Conservation (phyloP, 2,888 invertebrate species). For the Cyclophora punctaria region DNA sequence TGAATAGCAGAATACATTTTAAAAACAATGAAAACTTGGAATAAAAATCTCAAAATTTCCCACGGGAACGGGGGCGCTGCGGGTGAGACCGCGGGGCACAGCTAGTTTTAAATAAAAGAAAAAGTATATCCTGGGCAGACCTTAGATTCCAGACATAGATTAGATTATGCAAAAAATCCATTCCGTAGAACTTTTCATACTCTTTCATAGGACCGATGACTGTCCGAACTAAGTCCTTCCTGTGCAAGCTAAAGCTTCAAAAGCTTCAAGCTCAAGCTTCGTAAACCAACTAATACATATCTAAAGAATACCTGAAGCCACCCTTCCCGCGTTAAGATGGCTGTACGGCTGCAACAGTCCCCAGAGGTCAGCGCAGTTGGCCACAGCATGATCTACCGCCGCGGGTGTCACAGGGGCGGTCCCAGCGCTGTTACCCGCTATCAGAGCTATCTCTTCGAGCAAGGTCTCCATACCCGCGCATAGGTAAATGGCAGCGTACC, state of each 20-base stretch:
- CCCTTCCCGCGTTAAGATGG: conserved; percentile 90
- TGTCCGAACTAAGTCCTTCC: background rate
- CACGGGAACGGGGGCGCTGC: too few relatives aligned
- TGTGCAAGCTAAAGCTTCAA: too few relatives aligned
- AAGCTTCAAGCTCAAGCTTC: too few relatives aligned
- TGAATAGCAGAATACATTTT: too few relatives aligned
- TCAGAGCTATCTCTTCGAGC: conserved; percentile 83
- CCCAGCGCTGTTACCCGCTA: conserved; percentile 39
- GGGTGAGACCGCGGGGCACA: too few relatives aligned
- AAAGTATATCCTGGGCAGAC: too few relatives aligned
- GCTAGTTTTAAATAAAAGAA: too few relatives aligned
- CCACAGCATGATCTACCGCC: conserved; percentile 87
- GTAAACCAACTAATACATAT: conserved; percentile 4
- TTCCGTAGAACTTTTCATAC: too few relatives aligned
- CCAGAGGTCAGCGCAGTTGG: conserved; percentile 91
- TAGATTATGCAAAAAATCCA: too few relatives aligned
- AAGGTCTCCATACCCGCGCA: conserved; percentile 93
- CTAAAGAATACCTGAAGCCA: conserved; percentile 80
- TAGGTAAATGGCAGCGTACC: conserved; percentile 91
- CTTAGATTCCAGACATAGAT: too few relatives aligned
- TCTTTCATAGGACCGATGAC: background rate
- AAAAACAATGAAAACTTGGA: too few relatives aligned
- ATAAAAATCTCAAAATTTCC: too few relatives aligned
- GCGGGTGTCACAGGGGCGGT: conserved; percentile 84
- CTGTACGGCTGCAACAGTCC: conserved; percentile 92